Conservation (phyloP, 1,140 invertebrate genomes). For the Lucilia sericata region DNA sequence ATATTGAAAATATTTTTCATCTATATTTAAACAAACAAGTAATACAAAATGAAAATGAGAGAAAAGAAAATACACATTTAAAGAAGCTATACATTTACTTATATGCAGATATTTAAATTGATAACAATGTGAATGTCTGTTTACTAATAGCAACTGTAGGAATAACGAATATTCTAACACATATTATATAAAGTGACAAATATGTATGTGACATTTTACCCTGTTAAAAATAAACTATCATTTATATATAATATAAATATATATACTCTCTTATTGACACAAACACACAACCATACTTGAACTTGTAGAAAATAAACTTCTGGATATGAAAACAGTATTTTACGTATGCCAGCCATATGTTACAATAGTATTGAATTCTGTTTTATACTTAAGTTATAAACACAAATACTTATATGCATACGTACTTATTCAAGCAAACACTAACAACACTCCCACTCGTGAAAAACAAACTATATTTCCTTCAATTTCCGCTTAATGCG, state of each 20-base stretch:
- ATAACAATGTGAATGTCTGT: background rate
- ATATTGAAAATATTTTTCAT: background rate
- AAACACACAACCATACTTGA: background rate
- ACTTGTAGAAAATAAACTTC: background rate
- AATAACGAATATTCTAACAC: slow-evolving; percentile 4
- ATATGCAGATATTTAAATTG: background rate
- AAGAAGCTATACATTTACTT: background rate
- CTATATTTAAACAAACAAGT: background rate
- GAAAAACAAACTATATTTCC: slow-evolving; percentile 5
- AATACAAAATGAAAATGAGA: background rate
- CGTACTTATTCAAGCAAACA: background rate
- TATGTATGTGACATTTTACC: slow-evolving; percentile 26
- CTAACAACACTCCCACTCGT: background rate
- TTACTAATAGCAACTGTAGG: background rate
- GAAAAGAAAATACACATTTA: background rate
- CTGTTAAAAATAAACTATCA: slow-evolving; percentile 20
- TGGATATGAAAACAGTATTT: background rate
- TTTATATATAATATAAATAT: background rate
- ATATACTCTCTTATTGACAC: background rate
- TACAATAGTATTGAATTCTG: background rate
- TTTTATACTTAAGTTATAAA: background rate
- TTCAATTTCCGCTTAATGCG: background rate
- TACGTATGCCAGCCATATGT: background rate
- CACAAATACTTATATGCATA: background rate
- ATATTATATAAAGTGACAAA: slow-evolving; percentile 13